Percentiles rank a stretch among this genome's conserved stretches.
phyloP scores from a whole-genome alignment of 2,888 invertebrate genomes.

The Leptopilina syphax region DNA sequence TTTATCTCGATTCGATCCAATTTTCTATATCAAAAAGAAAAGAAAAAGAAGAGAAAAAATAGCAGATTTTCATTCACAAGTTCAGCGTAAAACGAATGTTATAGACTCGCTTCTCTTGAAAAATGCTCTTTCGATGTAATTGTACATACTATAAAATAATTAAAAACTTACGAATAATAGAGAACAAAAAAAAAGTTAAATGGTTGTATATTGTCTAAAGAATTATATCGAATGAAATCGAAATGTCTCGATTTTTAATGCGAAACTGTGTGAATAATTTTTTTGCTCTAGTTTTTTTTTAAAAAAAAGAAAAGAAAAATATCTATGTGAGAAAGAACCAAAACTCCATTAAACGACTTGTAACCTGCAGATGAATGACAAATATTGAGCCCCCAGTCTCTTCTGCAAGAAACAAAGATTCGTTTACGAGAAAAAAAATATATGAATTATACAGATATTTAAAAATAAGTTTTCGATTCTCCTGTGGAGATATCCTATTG shows the following conservation, averaged over 20 bases:
- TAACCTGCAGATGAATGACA: slow-evolving; percentile 56
- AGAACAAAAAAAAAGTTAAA: not conserved
- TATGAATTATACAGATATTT: slow-evolving; percentile 10
- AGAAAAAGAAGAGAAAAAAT: not conserved
- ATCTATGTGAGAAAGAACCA: slow-evolving; percentile 11
- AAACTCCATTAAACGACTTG: slow-evolving; percentile 45
- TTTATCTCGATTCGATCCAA: no score
- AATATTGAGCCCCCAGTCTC: slow-evolving; percentile 60
- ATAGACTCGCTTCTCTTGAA: not conserved
- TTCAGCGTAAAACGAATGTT: not conserved
- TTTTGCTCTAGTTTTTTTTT: not conserved
- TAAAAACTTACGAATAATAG: not conserved
- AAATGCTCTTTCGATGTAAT: slow-evolving; percentile 25
- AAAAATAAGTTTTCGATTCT: slow-evolving; percentile 31
- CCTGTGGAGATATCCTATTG: slow-evolving; percentile 5
- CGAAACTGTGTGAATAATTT: not conserved
- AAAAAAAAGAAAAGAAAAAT: not conserved
- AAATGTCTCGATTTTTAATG: slow-evolving; percentile 16
- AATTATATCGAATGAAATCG: not conserved
- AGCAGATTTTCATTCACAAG: not conserved
- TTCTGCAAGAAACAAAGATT: slow-evolving; percentile 47
- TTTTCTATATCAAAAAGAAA: not conserved
- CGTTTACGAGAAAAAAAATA: slow-evolving; percentile 3
- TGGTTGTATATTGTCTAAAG: slow-evolving; percentile 14
- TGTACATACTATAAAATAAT: slow-evolving; percentile 13